phyloP scores from a whole-genome alignment of 2,113 vertebrate genomes.

The Parus major region DNA sequence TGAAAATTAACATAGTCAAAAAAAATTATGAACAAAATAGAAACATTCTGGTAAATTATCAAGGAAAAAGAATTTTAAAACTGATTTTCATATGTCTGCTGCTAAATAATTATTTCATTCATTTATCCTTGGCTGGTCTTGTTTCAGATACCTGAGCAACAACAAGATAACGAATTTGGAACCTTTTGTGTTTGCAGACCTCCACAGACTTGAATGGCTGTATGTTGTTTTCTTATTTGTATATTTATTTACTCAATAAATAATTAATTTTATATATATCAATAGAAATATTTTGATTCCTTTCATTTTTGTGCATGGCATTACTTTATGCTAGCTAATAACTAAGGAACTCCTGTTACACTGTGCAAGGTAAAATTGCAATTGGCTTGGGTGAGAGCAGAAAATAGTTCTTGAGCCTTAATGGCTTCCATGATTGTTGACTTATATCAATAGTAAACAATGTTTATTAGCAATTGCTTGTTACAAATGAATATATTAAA shows the following conservation, averaged over 20 bases:
- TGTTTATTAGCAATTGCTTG: neutral
- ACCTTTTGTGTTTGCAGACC: conserved; percentile 88
- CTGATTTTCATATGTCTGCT: neutral
- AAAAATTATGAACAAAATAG: neutral
- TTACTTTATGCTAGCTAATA: neutral
- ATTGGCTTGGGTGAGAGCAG: neutral
- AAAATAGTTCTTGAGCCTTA: neutral
- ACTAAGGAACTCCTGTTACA: neutral
- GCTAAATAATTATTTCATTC: neutral
- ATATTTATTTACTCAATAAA: neutral
- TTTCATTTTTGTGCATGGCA: neutral
- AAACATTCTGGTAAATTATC: neutral
- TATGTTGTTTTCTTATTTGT: conserved; percentile 72
- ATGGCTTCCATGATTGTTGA: neutral
- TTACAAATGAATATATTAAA: neutral
- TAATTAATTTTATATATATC: neutral
- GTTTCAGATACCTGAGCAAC: conserved; percentile 87
- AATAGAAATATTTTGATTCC: neutral
- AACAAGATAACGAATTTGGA: conserved; percentile 87
- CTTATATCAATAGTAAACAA: neutral
- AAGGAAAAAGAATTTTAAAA: neutral
- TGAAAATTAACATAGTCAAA: neutral
- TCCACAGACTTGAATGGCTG: conserved; percentile 93
- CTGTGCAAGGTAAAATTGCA: neutral
- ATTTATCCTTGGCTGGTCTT: neutral